Percentiles rank a stretch among this genome's conserved stretches.
Conservation (phyloP, 2,797 vertebrate genomes). For the Carapus acus region DNA sequence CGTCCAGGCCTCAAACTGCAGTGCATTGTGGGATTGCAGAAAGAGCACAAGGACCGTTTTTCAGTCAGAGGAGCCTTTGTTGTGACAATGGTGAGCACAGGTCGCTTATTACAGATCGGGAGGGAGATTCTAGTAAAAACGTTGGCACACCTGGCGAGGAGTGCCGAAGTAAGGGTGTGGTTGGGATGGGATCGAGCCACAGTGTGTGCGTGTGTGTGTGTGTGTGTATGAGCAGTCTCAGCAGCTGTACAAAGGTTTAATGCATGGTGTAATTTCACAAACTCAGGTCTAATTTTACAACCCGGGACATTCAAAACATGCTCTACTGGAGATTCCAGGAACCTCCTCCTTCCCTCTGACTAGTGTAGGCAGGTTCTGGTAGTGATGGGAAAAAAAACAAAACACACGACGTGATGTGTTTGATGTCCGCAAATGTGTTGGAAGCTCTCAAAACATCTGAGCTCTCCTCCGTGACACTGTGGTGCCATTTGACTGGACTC, state of each 20-base stretch:
- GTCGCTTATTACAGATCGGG: conserved; percentile 27
- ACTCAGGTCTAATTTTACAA: conserved; percentile 45
- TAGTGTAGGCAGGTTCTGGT: conserved; percentile 15
- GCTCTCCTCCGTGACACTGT: conserved; percentile 22
- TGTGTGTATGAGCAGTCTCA: conserved; percentile 37
- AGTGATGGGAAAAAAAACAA: conserved; percentile 19
- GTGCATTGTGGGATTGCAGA: conserved; percentile 14
- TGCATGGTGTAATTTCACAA: conserved; percentile 43
- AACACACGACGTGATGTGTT: conserved; percentile 12
- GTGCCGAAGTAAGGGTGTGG: conserved; percentile 23
- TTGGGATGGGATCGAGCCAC: conserved; percentile 8
- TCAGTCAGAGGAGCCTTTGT: conserved; percentile 27
- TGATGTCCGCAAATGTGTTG: conserved; percentile 21
- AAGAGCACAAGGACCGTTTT: conserved; percentile 21
- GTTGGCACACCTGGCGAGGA: conserved; percentile 47
- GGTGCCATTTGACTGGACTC: conserved; percentile 36
- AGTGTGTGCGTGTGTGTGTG: conserved; percentile 25
- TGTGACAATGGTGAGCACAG: conserved; percentile 25
- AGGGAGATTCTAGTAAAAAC: conserved; percentile 27
- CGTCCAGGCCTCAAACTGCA: conserved; percentile 4
- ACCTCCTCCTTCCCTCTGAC: conserved; percentile 5
- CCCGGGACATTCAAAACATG: conserved; percentile 31
- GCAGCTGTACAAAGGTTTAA: conserved; percentile 50
- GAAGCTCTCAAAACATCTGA: conserved; percentile 23
- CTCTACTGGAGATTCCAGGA: conserved; percentile 14